phyloP scores from a whole-genome alignment of 1,140 invertebrate species.

The Stegodyphus dumicola region DNA sequence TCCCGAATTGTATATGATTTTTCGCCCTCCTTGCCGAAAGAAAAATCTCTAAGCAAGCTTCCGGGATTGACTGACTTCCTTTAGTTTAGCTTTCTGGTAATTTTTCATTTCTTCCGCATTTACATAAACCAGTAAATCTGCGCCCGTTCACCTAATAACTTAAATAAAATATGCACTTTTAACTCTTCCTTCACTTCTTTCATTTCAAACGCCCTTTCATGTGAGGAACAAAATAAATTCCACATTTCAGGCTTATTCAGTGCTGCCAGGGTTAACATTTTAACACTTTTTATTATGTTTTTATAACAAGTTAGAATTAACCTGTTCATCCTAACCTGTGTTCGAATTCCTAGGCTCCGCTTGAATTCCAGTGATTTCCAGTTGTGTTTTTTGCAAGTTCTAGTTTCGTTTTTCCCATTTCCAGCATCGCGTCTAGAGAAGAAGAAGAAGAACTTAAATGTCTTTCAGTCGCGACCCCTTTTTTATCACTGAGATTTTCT shows the following conservation, averaged over 20 bases:
- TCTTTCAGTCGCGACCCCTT: too few relatives aligned
- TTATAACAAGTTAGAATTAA: background rate
- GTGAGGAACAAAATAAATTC: background rate
- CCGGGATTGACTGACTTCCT: background rate
- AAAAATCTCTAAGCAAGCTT: background rate
- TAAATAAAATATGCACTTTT: background rate
- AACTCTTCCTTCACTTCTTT: background rate
- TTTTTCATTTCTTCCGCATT: background rate
- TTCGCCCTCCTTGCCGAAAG: background rate
- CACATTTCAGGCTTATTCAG: background rate
- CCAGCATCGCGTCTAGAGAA: background rate
- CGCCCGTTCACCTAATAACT: background rate
- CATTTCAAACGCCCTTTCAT: background rate
- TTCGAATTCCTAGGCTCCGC: background rate
- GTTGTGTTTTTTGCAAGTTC: background rate
- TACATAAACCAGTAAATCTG: background rate
- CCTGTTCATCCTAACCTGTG: background rate
- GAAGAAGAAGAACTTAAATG: too few relatives aligned
- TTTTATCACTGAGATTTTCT: too few relatives aligned
- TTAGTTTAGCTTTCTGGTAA: background rate
- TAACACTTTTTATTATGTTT: background rate
- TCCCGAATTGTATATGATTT: background rate
- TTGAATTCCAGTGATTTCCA: background rate
- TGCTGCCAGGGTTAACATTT: background rate
- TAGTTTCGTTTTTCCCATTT: background rate